These are phyloP conservation scores for Osmerus eperlanus DNA, from an alignment of 2,113 vertebrate species.

Conservation along the genomic window DNA sequence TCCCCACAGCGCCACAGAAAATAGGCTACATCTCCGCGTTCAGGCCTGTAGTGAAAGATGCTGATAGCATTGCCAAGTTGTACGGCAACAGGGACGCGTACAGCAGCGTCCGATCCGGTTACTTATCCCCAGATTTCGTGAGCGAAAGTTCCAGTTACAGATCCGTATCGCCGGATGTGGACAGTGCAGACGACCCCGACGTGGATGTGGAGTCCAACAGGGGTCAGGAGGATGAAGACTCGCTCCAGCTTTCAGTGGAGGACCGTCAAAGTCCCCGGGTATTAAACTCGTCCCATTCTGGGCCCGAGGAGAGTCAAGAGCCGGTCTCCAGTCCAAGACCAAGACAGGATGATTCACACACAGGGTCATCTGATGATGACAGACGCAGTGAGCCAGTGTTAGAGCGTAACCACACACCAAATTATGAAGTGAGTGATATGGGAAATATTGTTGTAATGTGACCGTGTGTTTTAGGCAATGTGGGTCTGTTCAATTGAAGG, in stretches of 20 bases:
- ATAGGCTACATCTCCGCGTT: conserved; percentile 91
- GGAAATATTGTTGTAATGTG: too few relatives aligned
- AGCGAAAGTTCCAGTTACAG: conserved; percentile 92
- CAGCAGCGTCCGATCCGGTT: conserved; percentile 71
- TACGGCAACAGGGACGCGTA: conserved; percentile 85
- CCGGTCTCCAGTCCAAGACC: conserved; percentile 48
- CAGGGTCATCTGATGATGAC: conserved; percentile 63
- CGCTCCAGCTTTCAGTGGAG: conserved; percentile 59
- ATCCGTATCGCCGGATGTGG: conserved; percentile 83
- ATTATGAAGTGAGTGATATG: conserved; percentile 61
- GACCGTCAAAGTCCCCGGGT: conserved; percentile 54
- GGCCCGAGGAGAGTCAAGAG: conserved; percentile 58
- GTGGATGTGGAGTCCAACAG: conserved; percentile 91
- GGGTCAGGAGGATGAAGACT: conserved; percentile 81
- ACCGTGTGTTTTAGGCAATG: too few relatives aligned
- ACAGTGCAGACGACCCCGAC: conserved; percentile 87
- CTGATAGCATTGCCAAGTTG: conserved; percentile 91
- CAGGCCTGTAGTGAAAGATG: conserved; percentile 89
- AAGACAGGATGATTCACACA: conserved; percentile 45
- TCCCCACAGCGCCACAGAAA: conserved; percentile 74
- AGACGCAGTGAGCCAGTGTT: conserved; percentile 64
- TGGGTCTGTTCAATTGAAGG: too few relatives aligned
- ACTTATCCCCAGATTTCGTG: conserved; percentile 88
- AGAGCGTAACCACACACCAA: conserved; percentile 63
- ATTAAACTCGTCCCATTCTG: conserved; percentile 50